phyloP scores from a whole-genome alignment of 2,113 vertebrate species.

The Anolis sagrei region DNA sequence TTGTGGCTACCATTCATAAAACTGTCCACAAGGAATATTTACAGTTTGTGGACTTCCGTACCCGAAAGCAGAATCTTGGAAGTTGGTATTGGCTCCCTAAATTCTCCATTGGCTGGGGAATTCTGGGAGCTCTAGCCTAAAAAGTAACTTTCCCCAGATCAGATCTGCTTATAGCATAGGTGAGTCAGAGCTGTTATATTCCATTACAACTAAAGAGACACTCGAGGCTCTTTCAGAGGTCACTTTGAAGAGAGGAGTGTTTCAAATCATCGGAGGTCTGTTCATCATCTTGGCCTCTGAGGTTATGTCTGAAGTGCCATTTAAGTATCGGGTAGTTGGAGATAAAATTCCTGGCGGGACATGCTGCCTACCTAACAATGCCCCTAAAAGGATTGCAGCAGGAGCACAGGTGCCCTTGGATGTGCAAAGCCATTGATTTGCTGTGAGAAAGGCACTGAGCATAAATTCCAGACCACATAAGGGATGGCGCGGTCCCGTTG shows the following conservation, averaged over 20 bases:
- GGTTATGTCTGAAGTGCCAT: not conserved
- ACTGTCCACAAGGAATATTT: no score
- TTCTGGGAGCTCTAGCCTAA: no score
- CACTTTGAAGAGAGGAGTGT: not conserved
- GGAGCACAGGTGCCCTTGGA: not conserved
- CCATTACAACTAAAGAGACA: not conserved
- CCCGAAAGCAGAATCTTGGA: no score
- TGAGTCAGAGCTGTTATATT: not conserved
- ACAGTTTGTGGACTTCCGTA: no score
- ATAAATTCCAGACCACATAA: slow-evolving; percentile 5
- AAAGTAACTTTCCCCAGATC: not conserved
- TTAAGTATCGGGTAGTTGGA: not conserved
- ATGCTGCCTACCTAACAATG: not conserved
- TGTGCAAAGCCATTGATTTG: not conserved
- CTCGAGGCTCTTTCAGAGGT: slow-evolving; percentile 29
- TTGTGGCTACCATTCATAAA: no score
- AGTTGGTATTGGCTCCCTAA: no score
- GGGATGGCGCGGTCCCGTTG: not conserved
- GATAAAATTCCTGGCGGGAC: slow-evolving; percentile 30
- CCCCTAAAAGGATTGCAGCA: not conserved
- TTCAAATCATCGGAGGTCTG: not conserved
- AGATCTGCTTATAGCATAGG: not conserved
- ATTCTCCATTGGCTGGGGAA: no score
- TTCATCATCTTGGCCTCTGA: not conserved
- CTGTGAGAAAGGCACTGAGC: not conserved